Evolutionary conservation across 2,113 vertebrate species (phyloP), one percentile per base, ranked within the genome.

Genomic region (Semnornis frantzii): DNA sequence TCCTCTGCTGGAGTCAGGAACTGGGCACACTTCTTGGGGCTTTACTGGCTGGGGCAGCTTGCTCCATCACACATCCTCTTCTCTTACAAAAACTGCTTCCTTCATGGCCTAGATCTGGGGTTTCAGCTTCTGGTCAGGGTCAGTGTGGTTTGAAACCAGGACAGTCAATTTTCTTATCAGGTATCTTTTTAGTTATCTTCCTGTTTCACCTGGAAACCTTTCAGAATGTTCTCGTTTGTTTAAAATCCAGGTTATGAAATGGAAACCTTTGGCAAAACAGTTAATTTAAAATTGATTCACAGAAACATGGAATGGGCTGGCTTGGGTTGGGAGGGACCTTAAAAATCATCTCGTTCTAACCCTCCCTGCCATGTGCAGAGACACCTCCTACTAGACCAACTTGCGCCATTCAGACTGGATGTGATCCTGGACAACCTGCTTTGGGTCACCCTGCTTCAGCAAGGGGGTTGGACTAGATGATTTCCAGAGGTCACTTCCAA

Each of bases 51-150:
- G 2, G 7, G 62, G 30, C 13, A 82, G 25, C 23, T 33, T 31
- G n/a, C 30, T 33, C 1, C 2, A 0, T 30, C 44, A 2, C 3
- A 4, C 14, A 10, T 44, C 15, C 37, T 80, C n/a, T 50, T 25
- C 16, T 80, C 19, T 20, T 48, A 10, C 19, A 14, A 39, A 42
- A 59, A 34, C 31, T 18, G 18, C 17, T 27, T 12, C 42, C 23
- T 10, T 31, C 5, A 28, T 66, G 30, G 48, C 25, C 63, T 69
- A 9, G 16, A 15, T 33, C 24, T 42, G 69, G 17, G 19, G 6
- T 23, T 57, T 57, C 48, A 63, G 30, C 39, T 69, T 57, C 33
- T 44, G n/a, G 20, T 24, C 48, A 57, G 7, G 18, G 16, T 27
- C 24, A 48, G 27, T 55, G 55, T 57, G 55, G 28, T 31, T 57